Conservation (phyloP, 2,797 vertebrate species). For the Leptatherina wallacei region DNA sequence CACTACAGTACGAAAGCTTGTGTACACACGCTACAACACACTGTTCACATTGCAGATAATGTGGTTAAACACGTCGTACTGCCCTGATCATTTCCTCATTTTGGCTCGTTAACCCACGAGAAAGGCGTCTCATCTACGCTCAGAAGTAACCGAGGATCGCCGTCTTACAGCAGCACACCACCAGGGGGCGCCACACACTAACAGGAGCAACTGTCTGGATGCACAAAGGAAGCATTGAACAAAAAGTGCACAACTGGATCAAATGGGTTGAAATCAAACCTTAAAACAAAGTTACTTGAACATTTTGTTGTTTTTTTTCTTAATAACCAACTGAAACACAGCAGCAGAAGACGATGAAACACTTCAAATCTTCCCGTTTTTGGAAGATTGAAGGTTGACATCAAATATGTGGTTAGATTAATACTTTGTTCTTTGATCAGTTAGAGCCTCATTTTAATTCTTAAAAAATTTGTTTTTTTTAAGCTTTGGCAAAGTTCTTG, state of each 20-base stretch:
- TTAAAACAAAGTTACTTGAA: not conserved
- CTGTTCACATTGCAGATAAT: slow-evolving; percentile 52
- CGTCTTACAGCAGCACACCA: not conserved
- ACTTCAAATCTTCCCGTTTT: not conserved
- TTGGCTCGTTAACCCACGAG: slow-evolving; percentile 29
- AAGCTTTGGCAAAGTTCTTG: not conserved
- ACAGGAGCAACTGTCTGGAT: slow-evolving; percentile 23
- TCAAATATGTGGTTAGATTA: not conserved
- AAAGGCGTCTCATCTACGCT: not conserved
- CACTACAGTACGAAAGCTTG: slow-evolving; percentile 36
- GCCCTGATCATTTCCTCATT: slow-evolving; percentile 17
- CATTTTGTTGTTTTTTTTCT: no score
- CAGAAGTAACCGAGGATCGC: not conserved
- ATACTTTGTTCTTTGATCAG: not conserved
- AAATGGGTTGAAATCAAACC: not conserved
- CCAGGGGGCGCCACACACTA: slow-evolving; percentile 33
- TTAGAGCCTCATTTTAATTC: not conserved
- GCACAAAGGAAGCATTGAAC: not conserved
- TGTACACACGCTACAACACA: slow-evolving; percentile 24
- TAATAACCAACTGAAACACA: no score
- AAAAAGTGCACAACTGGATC: not conserved
- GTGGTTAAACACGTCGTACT: not conserved
- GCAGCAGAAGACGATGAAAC: not conserved
- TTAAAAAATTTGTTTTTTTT: not conserved
- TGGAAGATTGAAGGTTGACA: not conserved